Evolutionary conservation across 2,888 invertebrate genomes (phyloP).

Genomic region (Drosophila silvestris): DNA sequence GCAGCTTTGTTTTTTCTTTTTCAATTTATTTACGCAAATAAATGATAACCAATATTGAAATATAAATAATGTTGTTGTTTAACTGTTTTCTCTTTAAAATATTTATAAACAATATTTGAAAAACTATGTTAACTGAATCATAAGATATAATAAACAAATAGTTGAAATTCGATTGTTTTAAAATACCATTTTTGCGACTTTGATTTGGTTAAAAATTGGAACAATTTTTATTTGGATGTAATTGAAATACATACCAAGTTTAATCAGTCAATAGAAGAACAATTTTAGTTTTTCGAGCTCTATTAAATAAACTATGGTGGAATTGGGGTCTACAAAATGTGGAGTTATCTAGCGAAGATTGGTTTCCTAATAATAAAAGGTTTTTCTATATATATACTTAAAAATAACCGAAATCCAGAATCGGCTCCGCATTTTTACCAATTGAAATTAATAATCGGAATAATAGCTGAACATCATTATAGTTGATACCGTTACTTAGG

Average conservation of each 20-base stretch:
- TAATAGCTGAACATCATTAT: background rate
- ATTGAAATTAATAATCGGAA: background rate
- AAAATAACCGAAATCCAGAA: background rate
- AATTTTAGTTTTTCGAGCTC: background rate
- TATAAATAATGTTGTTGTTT: background rate
- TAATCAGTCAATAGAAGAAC: background rate
- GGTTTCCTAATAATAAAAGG: background rate
- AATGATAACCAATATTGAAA: background rate
- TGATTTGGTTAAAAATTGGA: too few species aligned
- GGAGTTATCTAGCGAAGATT: background rate
- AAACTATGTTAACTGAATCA: background rate
- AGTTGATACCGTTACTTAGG: background rate
- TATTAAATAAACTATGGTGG: background rate
- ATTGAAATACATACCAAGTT: background rate
- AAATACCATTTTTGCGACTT: background rate
- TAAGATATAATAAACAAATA: background rate
- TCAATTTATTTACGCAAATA: background rate
- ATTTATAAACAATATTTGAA: background rate
- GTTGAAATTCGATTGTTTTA: background rate
- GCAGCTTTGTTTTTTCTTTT: background rate
- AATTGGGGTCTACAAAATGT: background rate
- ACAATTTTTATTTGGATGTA: background rate
- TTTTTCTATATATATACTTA: background rate
- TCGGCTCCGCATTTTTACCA: background rate
- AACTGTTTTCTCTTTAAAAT: background rate